Conservation (phyloP, 2,797 vertebrate species). For the Pangasius djambal region DNA sequence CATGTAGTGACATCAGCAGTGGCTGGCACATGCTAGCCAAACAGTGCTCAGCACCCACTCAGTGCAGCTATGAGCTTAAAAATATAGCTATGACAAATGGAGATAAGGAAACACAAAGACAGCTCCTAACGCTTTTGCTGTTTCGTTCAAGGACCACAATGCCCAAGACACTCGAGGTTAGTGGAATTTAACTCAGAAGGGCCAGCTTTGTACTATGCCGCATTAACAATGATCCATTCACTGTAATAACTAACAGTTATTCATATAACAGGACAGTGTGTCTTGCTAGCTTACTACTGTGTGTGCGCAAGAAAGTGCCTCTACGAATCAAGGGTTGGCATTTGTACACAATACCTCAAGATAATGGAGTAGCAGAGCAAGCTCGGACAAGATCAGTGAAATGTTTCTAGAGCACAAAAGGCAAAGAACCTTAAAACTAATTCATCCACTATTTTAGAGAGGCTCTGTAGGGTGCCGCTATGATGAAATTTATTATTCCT, state of each 20-base stretch:
- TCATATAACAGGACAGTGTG: slow-evolving; percentile 70
- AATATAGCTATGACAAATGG: slow-evolving; percentile 22
- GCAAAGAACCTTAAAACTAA: slow-evolving; percentile 30
- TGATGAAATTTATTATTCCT: neutral
- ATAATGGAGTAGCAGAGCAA: slow-evolving; percentile 61
- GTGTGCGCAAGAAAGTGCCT: slow-evolving; percentile 61
- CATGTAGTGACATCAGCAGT: slow-evolving; percentile 68
- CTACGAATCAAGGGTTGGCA: slow-evolving; percentile 39
- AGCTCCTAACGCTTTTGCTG: neutral
- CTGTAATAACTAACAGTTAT: slow-evolving; percentile 57
- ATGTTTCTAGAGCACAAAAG: slow-evolving; percentile 37
- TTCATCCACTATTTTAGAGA: neutral
- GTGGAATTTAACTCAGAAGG: slow-evolving; percentile 27
- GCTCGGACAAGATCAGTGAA: slow-evolving; percentile 41
- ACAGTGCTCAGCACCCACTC: slow-evolving; percentile 43
- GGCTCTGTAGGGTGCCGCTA: too few species aligned
- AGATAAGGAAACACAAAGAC: slow-evolving; percentile 21
- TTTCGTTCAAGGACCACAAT: slow-evolving; percentile 25
- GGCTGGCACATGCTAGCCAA: slow-evolving; percentile 63
- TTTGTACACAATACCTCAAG: slow-evolving; percentile 58
- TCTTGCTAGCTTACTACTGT: slow-evolving; percentile 70
- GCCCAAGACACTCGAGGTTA: slow-evolving; percentile 28
- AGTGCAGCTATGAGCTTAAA: slow-evolving; percentile 27
- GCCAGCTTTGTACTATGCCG: slow-evolving; percentile 48
- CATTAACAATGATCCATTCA: slow-evolving; percentile 73